Evolutionary conservation across 1,140 invertebrate species (phyloP), one percentile per base, ranked within the genome.

Genomic region (Apolygus lucorum): DNA sequence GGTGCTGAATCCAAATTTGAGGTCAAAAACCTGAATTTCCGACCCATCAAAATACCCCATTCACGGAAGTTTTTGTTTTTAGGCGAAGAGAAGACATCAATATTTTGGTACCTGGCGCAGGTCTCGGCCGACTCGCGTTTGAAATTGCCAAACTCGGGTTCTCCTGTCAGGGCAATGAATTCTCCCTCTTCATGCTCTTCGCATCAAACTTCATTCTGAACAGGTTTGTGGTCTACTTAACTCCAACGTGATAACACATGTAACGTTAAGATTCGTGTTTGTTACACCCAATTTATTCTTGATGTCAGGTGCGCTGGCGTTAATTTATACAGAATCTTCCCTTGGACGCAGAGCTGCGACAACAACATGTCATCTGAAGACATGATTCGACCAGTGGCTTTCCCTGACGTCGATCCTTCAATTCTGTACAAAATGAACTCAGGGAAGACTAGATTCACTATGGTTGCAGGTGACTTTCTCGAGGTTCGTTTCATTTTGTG

Each of bases 171-270:
- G 97, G 96, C 72, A 99, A 99, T 78, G 96, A 99, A 81, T 98
- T 96, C 80, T 96, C 93, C 49, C 84, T 98, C 1, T 98, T 96
- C 77, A 99, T 99, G 96, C 81, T 99, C 1, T 92, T 99, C 75
- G 91, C 93, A 0, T 96, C 95, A 25, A 95, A 96, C 80, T 98
- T 96, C 81, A 88, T 98, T 63, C 81, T 98, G 17, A 98, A 98
- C 80, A 89, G 89, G 84, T 76, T 72, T 68, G 59, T 67, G 13
- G n/a, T 65, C 67, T 63, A 28, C 21, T n/a, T n/a, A 28, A 11
- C 2, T 68, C 13, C 2, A 13, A 24, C 4, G 11, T 63, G 25
- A 63, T 14, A 8, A 52, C 21, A 68, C 28, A 54, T 27, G 14
- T 64, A n/a, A n/a, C n/a, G n/a, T n/a, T n/a, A n/a, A n/a, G n/a